phyloP scores from a whole-genome alignment of 2,113 vertebrate genomes.

The Ochotona curzoniae region DNA sequence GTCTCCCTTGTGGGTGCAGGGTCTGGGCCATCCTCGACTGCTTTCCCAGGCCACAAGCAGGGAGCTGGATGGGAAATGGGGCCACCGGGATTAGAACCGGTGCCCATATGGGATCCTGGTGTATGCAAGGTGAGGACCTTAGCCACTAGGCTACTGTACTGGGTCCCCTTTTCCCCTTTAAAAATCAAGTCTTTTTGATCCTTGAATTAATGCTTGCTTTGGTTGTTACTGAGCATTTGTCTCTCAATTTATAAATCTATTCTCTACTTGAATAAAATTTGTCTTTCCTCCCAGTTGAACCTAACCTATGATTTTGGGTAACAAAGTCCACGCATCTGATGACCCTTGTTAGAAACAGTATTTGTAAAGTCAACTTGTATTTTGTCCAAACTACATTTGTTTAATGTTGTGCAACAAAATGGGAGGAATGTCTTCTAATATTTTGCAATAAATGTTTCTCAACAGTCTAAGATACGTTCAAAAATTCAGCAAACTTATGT shows the following conservation, averaged over 20 bases:
- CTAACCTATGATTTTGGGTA: not conserved
- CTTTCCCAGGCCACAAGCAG: no score
- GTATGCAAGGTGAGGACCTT: no score
- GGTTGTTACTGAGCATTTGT: not conserved
- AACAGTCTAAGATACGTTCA: constrained; percentile 16
- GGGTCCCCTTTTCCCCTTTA: not conserved
- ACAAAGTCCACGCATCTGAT: no score
- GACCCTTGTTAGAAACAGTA: constrained; percentile 57
- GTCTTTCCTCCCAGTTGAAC: not conserved
- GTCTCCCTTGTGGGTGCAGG: no score
- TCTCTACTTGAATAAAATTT: not conserved
- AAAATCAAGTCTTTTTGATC: not conserved
- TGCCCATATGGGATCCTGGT: no score
- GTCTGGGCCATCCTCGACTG: no score
- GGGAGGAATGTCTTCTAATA: constrained; percentile 13
- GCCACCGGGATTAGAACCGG: no score
- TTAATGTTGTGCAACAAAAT: not conserved
- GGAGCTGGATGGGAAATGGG: no score
- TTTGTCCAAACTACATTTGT: constrained; percentile 25
- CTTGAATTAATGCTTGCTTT: not conserved
- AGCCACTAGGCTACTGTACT: no score
- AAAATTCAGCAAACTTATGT: not conserved
- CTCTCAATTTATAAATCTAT: not conserved
- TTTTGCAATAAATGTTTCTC: constrained; percentile 35
- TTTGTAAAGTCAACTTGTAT: not conserved